Base-by-base conservation (phyloP, 2,888 invertebrate genomes). In the Willowsia nigromaculata region DNA sequence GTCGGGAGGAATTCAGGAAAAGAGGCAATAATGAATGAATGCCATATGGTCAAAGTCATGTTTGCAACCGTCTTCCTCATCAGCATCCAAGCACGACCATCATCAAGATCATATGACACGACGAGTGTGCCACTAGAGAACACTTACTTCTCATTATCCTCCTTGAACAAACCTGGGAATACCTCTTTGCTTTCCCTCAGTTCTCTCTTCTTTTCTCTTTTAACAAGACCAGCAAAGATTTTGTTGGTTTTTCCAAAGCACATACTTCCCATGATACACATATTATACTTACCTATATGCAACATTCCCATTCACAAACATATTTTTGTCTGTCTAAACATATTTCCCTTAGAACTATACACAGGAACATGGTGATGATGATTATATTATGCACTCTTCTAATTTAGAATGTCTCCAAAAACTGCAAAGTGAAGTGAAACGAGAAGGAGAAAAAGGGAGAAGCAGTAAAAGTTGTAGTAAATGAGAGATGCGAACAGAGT, bases 131-230 rank as follows among this genome's bases (percentile, higher is more conserved):
- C 80, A 37, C 37, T 27, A 18, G 80, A 80, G 80, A 80, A 56
- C 80, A 53, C 80, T 53, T 56, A 80, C 80, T 80, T 22, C 80
- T 80, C 80, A 80, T 80, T 80, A 80, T 71, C 37, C 71, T 59
- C 59, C 59, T 71, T 40, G 40, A 71, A 71, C 37, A 22, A 71
- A 22, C n/a, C n/a, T n/a, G n/a, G n/a, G n/a, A 37, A 18, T 22
- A 25, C 9, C 71, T 71, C 18, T 43, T 71, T 71, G 59, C 59
- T 13, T 27, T 18, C 27, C 27, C 27, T n/a, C 15, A 43, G 15
- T 22, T 18, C 37, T 11, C 71, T 11, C 40, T 71, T n/a, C 11
- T 30, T 9, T 33, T 25, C 74, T 47, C 47, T 47, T 74, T 59
- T 27, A 59, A 7, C 59, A 59, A 59, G 59, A 59, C 1, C 27